Conservation (phyloP, 2,113 vertebrate genomes). For the Scomber japonicus region DNA sequence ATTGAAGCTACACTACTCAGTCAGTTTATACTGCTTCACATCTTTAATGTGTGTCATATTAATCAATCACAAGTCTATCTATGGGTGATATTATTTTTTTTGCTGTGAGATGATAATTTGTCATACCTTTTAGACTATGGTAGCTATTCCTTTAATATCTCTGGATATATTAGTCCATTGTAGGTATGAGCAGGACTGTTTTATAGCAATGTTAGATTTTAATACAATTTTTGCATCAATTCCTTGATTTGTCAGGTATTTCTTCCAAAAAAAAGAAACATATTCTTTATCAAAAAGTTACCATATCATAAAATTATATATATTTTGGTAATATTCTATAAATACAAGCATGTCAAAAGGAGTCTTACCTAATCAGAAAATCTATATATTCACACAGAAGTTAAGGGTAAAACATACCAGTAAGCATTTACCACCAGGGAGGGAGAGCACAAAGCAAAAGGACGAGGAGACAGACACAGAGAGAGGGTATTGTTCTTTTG, state of each 20-base stretch:
- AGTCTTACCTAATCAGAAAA: slow-evolving; percentile 5
- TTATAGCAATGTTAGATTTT: neutral
- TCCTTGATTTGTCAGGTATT: neutral
- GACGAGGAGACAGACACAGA: slow-evolving; percentile 14
- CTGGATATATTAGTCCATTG: slow-evolving; percentile 2
- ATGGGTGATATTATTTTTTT: too few species aligned
- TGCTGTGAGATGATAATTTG: too few species aligned
- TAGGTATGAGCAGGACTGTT: neutral
- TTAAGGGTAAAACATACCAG: slow-evolving; percentile 30
- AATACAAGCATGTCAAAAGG: neutral
- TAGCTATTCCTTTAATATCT: neutral
- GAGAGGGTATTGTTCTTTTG: slow-evolving; percentile 53
- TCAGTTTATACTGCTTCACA: slow-evolving; percentile 23
- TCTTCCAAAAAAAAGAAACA: neutral
- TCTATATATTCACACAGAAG: neutral
- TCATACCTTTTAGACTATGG: too few species aligned
- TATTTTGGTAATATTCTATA: neutral
- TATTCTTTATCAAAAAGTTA: neutral
- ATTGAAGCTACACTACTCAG: slow-evolving; percentile 27
- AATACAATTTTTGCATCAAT: neutral
- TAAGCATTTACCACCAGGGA: slow-evolving; percentile 47
- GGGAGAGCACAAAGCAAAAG: neutral
- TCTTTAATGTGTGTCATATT: slow-evolving; percentile 25
- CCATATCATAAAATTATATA: neutral
- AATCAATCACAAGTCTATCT: slow-evolving; percentile 15